These are phyloP conservation scores for Chaenocephalus aceratus DNA, from an alignment of 2,113 vertebrate genomes.

Conservation along the genomic window DNA sequence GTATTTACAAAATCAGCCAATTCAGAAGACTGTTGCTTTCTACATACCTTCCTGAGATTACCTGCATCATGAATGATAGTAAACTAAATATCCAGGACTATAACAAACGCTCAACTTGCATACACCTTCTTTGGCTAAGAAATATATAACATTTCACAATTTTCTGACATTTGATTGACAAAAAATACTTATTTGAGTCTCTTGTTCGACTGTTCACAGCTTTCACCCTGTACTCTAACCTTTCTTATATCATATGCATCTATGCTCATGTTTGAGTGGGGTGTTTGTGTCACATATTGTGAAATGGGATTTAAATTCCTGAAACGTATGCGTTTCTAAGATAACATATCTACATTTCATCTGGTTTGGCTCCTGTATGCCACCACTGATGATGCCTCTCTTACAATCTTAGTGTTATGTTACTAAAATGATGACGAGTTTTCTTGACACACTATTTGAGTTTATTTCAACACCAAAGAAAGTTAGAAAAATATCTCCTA, in stretches of 20 bases:
- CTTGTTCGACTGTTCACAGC: too few relatives aligned
- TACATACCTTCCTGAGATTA: background rate
- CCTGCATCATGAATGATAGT: background rate
- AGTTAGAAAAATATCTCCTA: background rate
- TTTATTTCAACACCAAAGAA: conserved; percentile 16
- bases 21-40: conserved; percentile 1
- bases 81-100: background rate
- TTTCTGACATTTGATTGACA: too few relatives aligned
- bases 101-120: background rate
- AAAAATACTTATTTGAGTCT: too few relatives aligned
- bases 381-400: background rate
- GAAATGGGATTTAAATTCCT: conserved; percentile 4
- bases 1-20: conserved; percentile 1
- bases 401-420: background rate
- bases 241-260: conserved; percentile 4
- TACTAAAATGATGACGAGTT: background rate
- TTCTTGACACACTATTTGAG: conserved; percentile 1
- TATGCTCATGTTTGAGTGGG: background rate
- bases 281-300: background rate
- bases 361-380: background rate
- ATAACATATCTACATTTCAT: background rate
- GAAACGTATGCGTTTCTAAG: conserved; percentile 1
- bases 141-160: too few relatives aligned
- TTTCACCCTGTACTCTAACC: background rate
- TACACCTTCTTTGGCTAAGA: too few relatives aligned